phyloP scores from a whole-genome alignment of 2,888 invertebrate genomes.

The Pelosia muscerda region DNA sequence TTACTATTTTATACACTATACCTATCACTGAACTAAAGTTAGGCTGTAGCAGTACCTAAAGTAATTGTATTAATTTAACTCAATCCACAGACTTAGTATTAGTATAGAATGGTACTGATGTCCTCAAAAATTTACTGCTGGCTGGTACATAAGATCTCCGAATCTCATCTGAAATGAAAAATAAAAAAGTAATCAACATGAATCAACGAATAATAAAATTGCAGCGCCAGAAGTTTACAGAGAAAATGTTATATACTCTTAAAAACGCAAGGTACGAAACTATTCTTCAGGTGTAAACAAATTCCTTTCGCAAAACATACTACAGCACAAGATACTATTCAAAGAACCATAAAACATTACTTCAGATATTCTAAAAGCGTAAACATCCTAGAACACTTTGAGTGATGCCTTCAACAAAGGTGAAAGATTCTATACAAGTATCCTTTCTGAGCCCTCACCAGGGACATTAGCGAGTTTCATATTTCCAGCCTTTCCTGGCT shows the following conservation, averaged over 20 bases:
- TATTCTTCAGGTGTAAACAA: neutral
- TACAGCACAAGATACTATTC: neutral
- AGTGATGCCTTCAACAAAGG: slow-evolving; percentile 31
- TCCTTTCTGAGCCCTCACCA: slow-evolving; percentile 24
- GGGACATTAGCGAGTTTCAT: slow-evolving; percentile 46
- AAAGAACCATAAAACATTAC: neutral
- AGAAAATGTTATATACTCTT: neutral
- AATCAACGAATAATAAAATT: neutral
- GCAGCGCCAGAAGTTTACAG: neutral
- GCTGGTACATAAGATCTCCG: too few relatives aligned
- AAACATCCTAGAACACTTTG: slow-evolving; percentile 22
- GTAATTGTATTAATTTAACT: too few relatives aligned
- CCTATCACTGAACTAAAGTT: too few relatives aligned
- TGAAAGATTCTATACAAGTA: slow-evolving; percentile 16
- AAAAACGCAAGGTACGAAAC: neutral
- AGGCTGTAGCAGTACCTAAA: too few relatives aligned
- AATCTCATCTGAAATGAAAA: too few relatives aligned
- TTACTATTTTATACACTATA: too few relatives aligned
- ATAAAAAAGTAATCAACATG: neutral
- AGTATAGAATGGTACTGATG: too few relatives aligned
- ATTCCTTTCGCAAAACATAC: neutral
- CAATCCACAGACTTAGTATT: too few relatives aligned
- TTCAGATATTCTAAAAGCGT: neutral
- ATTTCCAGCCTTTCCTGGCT: slow-evolving; percentile 31
- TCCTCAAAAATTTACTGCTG: too few relatives aligned